These are phyloP conservation scores for Muntiacus muntjak DNA, from an alignment of 2,113 vertebrate genomes.

Conservation along the genomic window DNA sequence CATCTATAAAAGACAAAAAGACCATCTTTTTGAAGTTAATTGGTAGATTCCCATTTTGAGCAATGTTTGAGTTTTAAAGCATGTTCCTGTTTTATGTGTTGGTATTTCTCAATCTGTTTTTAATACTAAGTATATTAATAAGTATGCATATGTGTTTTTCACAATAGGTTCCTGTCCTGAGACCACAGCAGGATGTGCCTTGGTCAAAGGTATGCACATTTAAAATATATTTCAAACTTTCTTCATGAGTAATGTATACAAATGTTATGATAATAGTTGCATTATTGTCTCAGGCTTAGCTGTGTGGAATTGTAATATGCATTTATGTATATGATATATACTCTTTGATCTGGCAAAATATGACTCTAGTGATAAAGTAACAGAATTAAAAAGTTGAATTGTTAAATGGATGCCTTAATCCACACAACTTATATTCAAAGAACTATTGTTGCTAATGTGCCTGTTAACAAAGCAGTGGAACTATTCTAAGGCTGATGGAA, in stretches of 20 bases:
- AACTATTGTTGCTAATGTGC: background rate
- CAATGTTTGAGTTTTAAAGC: background rate
- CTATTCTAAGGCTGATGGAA: background rate
- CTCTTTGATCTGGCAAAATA: background rate
- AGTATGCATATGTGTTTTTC: background rate
- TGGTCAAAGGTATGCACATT: conserved; percentile 86
- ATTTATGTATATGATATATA: background rate
- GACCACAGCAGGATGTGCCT: conserved; percentile 91
- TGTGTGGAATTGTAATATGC: background rate
- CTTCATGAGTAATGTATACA: background rate
- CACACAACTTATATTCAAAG: background rate
- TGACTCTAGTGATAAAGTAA: background rate
- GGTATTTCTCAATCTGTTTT: background rate
- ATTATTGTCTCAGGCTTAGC: background rate
- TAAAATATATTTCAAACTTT: background rate
- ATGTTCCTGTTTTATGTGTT: background rate
- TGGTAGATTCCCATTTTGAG: background rate
- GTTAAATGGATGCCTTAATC: background rate
- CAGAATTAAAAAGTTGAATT: background rate
- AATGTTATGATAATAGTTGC: background rate
- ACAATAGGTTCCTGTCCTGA: conserved; percentile 92
- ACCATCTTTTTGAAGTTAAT: background rate
- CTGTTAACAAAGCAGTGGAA: background rate
- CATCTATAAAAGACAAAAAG: background rate
- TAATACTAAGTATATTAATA: background rate